Evolutionary conservation across 2,888 invertebrate species (phyloP), one percentile per base, ranked within the genome.

Genomic region (Phortica okadai): DNA sequence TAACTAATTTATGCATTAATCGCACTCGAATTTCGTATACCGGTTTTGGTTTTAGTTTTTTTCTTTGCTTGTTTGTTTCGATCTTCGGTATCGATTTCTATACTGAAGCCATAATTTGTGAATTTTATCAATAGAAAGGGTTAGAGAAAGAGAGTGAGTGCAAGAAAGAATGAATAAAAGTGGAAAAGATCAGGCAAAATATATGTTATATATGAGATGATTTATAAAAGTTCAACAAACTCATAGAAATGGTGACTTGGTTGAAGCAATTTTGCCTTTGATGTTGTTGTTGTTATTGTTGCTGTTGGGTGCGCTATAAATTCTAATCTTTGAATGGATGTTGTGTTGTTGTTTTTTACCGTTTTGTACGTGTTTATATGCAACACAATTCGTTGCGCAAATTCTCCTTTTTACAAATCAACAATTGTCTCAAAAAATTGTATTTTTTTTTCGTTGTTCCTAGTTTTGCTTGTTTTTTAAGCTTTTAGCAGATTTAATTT

Each of bases 1-100:
- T 72, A 41, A 72, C 16, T 72, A 72, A 72, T 72, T 72, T 72
- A 72, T 72, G 41, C 70, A 70, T 33, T 69, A 16, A 69, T 44
- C 44, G 69, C 69, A 16, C 50, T 45, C 33, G 33, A 33, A 6
- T 67, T 67, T 44, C 54, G 14, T 6, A 72, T 72, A 72, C 70
- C 70, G 70, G 70, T 72, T 72, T 72, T 10, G 14, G 14, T 45
- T 21, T 44, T 50, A 50, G 50, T 0, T 3, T 50, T 2, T 50
- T 50, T 3, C 25, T 59, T 5, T 16, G 21, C 8, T 64, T 64
- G 16, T 64, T 64, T 16, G 33, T 33, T 33, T 33, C 21, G 21
- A 5, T 41, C 10, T 64, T 7, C 25, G 59, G 59, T n/a, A 16
- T 41, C 21, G 25, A 8, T 64, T 66, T 66, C 41, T 66, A 50